These are phyloP conservation scores for Manduca sexta DNA, from an alignment of 1,140 invertebrate genomes.

Conservation along the genomic window DNA sequence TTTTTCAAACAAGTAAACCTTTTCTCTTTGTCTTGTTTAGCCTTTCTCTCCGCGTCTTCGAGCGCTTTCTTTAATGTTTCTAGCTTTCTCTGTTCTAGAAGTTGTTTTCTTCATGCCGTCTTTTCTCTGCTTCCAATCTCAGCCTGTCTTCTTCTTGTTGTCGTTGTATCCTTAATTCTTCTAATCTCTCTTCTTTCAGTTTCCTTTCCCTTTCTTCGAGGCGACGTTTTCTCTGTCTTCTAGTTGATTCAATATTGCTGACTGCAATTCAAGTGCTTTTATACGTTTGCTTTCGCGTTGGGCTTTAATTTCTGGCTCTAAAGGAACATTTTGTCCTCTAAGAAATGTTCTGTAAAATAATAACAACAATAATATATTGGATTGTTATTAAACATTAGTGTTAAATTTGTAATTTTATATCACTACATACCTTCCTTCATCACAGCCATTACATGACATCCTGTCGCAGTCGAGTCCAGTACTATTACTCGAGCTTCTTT, in stretches of 20 bases:
- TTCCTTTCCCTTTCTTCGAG: constrained; percentile 78
- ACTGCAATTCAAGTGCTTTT: constrained; percentile 81
- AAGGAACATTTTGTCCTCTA: constrained; percentile 81
- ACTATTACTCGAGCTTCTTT: constrained; percentile 54
- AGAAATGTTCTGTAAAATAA: constrained; percentile 74
- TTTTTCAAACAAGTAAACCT: constrained; percentile 53
- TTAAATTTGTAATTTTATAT: neutral
- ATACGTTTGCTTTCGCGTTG: constrained; percentile 80
- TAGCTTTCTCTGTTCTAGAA: constrained; percentile 74
- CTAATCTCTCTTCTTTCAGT: constrained; percentile 77
- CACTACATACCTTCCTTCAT: constrained; percentile 55
- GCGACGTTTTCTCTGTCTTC: constrained; percentile 79
- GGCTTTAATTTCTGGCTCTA: constrained; percentile 78
- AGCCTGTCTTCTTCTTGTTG: constrained; percentile 78
- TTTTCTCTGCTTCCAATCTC: constrained; percentile 75
- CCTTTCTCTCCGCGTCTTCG: constrained; percentile 76
- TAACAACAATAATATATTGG: constrained; percentile 11
- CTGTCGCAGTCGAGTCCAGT: constrained; percentile 59
- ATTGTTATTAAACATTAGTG: neutral
- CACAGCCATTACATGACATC: constrained; percentile 59
- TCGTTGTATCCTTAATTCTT: constrained; percentile 78
- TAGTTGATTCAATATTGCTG: constrained; percentile 81
- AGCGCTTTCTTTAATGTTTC: constrained; percentile 76
- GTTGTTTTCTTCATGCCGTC: constrained; percentile 76
- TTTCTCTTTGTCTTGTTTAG: constrained; percentile 73